phyloP scores from a whole-genome alignment of 1,140 invertebrate genomes.

The Tetragonula clypearis region DNA sequence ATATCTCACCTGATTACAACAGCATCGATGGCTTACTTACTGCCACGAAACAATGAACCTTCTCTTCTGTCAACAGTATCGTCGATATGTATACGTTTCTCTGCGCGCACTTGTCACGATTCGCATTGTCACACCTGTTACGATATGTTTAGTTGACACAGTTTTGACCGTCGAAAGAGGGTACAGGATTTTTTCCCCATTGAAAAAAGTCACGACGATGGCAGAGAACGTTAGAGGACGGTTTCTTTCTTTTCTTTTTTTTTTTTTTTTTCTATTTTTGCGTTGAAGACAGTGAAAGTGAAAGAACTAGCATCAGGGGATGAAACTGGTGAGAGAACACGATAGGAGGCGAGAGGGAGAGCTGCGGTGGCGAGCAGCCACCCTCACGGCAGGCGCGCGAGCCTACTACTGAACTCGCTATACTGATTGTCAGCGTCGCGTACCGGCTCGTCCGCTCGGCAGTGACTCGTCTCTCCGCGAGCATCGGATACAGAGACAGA shows the following conservation, averaged over 20 bases:
- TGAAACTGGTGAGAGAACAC: constrained; percentile 7
- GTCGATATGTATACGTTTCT: constrained; percentile 51
- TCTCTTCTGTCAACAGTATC: neutral
- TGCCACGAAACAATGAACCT: neutral
- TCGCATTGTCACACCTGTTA: no score
- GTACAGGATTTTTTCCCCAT: neutral
- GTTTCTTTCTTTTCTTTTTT: neutral
- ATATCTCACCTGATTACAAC: constrained; percentile 40
- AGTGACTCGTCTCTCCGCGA: constrained; percentile 2
- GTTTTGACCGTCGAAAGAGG: neutral
- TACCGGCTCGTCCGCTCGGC: constrained; percentile 8
- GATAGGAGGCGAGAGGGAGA: constrained; percentile 13
- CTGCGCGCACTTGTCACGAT: neutral
- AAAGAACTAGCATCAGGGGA: neutral
- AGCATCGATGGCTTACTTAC: constrained; percentile 8
- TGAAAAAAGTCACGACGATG: neutral
- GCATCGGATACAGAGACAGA: neutral
- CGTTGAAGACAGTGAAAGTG: neutral
- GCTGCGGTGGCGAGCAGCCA: constrained; percentile 46
- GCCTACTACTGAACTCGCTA: constrained; percentile 57
- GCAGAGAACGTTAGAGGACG: neutral
- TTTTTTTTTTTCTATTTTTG: no score
- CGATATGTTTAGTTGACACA: constrained; percentile 36
- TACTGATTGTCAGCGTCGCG: constrained; percentile 28
- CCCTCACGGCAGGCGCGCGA: constrained; percentile 66